phyloP scores from a whole-genome alignment of 2,888 invertebrate species.

The Hybos culiciformis region DNA sequence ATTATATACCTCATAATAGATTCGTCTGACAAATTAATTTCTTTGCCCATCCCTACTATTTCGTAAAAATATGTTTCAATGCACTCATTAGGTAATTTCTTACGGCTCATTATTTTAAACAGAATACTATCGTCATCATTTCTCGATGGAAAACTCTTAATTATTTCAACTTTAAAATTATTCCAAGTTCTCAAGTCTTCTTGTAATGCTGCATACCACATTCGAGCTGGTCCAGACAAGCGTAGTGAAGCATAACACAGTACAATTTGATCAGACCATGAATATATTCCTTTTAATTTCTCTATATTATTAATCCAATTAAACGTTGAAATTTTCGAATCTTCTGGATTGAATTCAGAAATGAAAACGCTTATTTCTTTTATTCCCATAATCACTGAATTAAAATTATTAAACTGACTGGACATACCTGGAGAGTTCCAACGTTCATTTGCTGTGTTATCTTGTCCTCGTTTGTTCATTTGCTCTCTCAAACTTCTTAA shows the following conservation, averaged over 20 bases:
- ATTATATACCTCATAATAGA: not conserved
- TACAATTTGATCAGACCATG: not conserved
- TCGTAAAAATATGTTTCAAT: not conserved
- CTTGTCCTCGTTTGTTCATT: no score
- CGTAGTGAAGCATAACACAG: constrained; percentile 2
- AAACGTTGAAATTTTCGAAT: not conserved
- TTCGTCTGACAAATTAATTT: not conserved
- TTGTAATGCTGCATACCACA: not conserved
- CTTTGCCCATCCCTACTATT: not conserved
- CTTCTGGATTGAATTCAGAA: not conserved
- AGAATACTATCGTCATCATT: not conserved
- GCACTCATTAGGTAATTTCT: not conserved
- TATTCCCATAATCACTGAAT: not conserved
- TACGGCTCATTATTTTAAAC: not conserved
- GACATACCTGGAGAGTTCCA: no score
- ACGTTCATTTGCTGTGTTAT: no score
- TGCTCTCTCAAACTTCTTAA: no score
- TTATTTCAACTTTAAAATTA: not conserved
- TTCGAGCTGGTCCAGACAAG: not conserved
- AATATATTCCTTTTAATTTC: not conserved
- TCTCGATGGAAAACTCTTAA: not conserved
- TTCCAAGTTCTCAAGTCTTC: not conserved
- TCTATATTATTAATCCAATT: constrained; percentile 1
- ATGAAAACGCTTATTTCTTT: constrained; percentile 2
- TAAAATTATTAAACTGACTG: no score